phyloP scores from a whole-genome alignment of 2,113 vertebrate species.

The Oryzias woworae region DNA sequence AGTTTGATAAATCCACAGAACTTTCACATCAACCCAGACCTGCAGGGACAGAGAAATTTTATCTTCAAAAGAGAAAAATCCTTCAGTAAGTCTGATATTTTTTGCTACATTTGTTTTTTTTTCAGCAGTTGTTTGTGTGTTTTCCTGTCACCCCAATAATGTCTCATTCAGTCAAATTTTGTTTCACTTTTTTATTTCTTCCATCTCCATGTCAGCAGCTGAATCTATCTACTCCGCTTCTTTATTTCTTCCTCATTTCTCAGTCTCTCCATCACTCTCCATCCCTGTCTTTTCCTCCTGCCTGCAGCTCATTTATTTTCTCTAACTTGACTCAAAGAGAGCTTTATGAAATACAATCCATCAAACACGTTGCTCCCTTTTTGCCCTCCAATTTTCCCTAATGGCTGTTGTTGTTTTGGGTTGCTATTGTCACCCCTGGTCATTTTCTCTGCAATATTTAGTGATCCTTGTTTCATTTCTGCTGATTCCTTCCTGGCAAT shows the following conservation, averaged over 20 bases:
- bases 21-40: too few species aligned
- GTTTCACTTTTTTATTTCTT: neutral
- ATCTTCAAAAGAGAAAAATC: too few species aligned
- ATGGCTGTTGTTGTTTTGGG: neutral
- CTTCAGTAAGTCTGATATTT: too few species aligned
- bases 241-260: neutral
- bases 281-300: neutral
- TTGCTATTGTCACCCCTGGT: slow-evolving; percentile 3
- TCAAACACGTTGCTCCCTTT: slow-evolving; percentile 6
- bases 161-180: neutral
- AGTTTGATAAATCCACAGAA: too few species aligned
- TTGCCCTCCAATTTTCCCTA: neutral
- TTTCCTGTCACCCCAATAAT: too few species aligned
- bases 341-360: slow-evolving; percentile 46
- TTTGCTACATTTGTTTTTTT: neutral
- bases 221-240: neutral
- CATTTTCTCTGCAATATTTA: neutral
- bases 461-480: slow-evolving; percentile 1
- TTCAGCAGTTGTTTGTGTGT: neutral
- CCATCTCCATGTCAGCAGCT: neutral
- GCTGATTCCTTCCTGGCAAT: slow-evolving; percentile 7
- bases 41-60: too few species aligned
- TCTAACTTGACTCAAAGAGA: slow-evolving; percentile 18
- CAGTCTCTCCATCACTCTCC: neutral
- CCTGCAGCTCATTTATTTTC: slow-evolving; percentile 17